Evolutionary conservation across 2,113 vertebrate species (phyloP), one percentile per base, ranked within the genome.

Genomic region (Fulica atra): DNA sequence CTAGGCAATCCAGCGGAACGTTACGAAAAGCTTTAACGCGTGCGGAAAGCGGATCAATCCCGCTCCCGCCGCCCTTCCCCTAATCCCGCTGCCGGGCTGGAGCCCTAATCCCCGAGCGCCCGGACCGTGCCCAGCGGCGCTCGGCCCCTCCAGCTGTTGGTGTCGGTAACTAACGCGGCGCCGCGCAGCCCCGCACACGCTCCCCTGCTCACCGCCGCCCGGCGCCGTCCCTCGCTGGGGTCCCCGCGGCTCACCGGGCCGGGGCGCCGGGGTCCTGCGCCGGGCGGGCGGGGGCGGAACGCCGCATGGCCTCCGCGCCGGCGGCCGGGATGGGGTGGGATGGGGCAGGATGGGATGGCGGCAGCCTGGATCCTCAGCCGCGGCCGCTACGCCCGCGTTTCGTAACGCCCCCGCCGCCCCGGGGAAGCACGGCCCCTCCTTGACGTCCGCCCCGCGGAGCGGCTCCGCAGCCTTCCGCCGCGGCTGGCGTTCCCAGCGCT

Each of bases 61-160:
- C 9, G 73, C 80, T 79, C 79, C 26, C 42, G 33, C 70, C 91
- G 88, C 94, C 90, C 88, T 95, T 65, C 72, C 77, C 80, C 70
- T 93, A 93, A 96, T 94, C 44, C 44, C 44, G 44, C 44, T 46
- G 44, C 44, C 44, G 44, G 44, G 44, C 44, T 46, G 44, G 44
- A 46, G 93, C 91, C 33, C 11, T 36, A 56, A 91, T 89, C 76
- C 95, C 63, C 29, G 79, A 15, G 61, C 72, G 44, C 44, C 44
- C 44, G 44, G 44, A 46, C 44, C 44, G 17, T 46, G 44, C 44
- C 44, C 44, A 46, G 44, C 72, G 57, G 89, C 53, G 69, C 89
- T 83, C 42, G 68, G 66, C 90, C 29, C 78, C 93, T 73, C 92
- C 93, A 76, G 93, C 86, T 94, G 93, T 88, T 92, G 46, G 69